A percentile compares a stretch with the other conserved stretches of the same genome.
phyloP scores from a whole-genome alignment of 2,113 vertebrate species.

The Megaceryle torquata region DNA sequence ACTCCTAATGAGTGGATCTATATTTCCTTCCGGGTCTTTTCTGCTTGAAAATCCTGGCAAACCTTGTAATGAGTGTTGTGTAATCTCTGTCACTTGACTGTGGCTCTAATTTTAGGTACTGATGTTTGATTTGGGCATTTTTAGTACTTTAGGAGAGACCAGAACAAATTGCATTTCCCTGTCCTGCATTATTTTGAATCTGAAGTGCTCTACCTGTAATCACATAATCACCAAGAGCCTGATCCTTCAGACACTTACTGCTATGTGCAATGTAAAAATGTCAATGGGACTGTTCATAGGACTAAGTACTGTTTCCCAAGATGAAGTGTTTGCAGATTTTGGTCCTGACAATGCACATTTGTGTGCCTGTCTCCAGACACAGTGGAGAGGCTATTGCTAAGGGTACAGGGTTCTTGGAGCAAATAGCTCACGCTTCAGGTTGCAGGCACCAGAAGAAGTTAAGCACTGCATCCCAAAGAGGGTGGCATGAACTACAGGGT shows the following conservation, averaged over 20 bases:
- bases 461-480: not conserved
- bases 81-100: constrained; percentile 8
- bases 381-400: not conserved
- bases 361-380: not conserved
- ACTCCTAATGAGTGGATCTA: not conserved
- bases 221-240: not conserved
- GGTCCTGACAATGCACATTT: not conserved
- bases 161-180: constrained; percentile 1
- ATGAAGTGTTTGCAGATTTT: not conserved
- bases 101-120: constrained; percentile 15
- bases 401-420: not conserved
- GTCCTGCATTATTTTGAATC: not conserved
- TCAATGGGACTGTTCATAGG: not conserved
- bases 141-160: not conserved
- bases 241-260: not conserved
- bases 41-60: constrained; percentile 23
- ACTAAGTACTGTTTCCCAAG: not conserved
- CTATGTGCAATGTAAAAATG: not conserved
- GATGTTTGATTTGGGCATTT: constrained; percentile 32
- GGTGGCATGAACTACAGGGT: not conserved
- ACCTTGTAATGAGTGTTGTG: not conserved
- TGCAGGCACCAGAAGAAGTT: not conserved
- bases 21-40: not conserved
- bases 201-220: not conserved
- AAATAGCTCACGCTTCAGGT: not conserved